A percentile compares a stretch with the other conserved stretches of the same genome.
Conservation (phyloP, 2,888 invertebrate species). For the Diploptera punctata region DNA sequence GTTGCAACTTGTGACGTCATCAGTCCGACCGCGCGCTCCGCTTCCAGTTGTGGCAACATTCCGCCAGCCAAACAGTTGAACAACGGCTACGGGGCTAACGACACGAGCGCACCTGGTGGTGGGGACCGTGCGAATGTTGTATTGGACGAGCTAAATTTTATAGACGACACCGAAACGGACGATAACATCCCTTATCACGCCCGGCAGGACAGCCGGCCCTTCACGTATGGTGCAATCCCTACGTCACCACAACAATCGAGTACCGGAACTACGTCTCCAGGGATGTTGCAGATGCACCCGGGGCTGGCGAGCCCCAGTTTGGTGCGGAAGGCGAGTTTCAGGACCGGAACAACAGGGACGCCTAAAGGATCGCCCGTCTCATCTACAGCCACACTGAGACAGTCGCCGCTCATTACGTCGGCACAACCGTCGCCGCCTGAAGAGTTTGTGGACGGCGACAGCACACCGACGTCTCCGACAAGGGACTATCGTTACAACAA, state of each 20-base stretch:
- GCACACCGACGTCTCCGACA: conserved; percentile 25
- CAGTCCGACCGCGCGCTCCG: not conserved
- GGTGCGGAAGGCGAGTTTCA: conserved; percentile 73
- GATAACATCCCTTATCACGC: conserved; percentile 89
- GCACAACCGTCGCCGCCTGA: conserved; percentile 38
- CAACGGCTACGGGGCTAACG: conserved; percentile 47
- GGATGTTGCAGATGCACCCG: conserved; percentile 72
- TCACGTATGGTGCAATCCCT: conserved; percentile 79
- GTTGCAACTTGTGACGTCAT: conserved; percentile 8
- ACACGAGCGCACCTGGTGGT: conserved; percentile 42
- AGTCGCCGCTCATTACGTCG: conserved; percentile 25
- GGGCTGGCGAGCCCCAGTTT: conserved; percentile 84
- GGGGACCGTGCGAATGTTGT: conserved; percentile 49
- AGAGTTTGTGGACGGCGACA: conserved; percentile 38
- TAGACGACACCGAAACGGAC: conserved; percentile 62
- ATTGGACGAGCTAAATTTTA: conserved; percentile 49
- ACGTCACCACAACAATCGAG: conserved; percentile 50
- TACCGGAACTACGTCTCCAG: conserved; percentile 56
- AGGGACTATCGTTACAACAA: conserved; percentile 49
- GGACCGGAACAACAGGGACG: conserved; percentile 50
- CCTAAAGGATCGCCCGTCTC: conserved; percentile 36
- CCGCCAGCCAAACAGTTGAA: conserved; percentile 31
- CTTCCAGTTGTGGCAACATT: not conserved
- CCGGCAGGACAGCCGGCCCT: conserved; percentile 85
- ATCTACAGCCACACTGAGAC: conserved; percentile 38